A percentile compares a stretch with the other conserved stretches of the same genome.
Conservation (phyloP, 2,888 invertebrate genomes). For the Unio pictorum region DNA sequence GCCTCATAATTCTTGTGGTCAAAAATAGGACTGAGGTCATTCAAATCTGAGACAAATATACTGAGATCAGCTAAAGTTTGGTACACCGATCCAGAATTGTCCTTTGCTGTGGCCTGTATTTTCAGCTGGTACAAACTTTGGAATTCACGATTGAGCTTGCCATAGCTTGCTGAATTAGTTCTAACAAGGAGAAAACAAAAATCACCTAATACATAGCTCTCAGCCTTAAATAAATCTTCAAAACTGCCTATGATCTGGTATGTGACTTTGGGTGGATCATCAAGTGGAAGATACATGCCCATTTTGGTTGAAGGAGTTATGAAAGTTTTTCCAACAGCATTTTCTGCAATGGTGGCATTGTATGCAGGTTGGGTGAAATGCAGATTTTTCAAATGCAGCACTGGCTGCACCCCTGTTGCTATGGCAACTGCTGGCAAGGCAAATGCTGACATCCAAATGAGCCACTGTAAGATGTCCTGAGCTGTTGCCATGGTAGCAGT, state of each 20-base stretch:
- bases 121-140: conserved; percentile 86
- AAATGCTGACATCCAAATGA: conserved; percentile 28
- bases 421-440: conserved; percentile 18
- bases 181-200: conserved; percentile 93
- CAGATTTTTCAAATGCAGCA: conserved; percentile 26
- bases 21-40: conserved; percentile 93
- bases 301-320: conserved; percentile 80
- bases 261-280: conserved; percentile 75
- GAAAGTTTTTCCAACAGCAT: conserved; percentile 82
- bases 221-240: conserved; percentile 90
- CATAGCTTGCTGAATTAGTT: conserved; percentile 88
- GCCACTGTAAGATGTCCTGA: conserved; percentile 7
- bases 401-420: conserved; percentile 3
- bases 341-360: conserved; percentile 66
- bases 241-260: conserved; percentile 92
- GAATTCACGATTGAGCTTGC: conserved; percentile 93
- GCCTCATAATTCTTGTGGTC: conserved; percentile 90
- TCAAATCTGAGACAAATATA: conserved; percentile 69
- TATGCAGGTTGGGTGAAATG: conserved; percentile 63
- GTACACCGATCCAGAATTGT: conserved; percentile 57
- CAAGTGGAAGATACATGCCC: conserved; percentile 79
- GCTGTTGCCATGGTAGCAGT: too few relatives aligned
- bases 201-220: conserved; percentile 90
- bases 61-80: conserved; percentile 74
- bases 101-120: conserved; percentile 79